Evolutionary conservation across 2,797 vertebrate genomes (phyloP), one percentile per base, ranked within the genome.

Genomic region (Zenarchopterus dispar): DNA sequence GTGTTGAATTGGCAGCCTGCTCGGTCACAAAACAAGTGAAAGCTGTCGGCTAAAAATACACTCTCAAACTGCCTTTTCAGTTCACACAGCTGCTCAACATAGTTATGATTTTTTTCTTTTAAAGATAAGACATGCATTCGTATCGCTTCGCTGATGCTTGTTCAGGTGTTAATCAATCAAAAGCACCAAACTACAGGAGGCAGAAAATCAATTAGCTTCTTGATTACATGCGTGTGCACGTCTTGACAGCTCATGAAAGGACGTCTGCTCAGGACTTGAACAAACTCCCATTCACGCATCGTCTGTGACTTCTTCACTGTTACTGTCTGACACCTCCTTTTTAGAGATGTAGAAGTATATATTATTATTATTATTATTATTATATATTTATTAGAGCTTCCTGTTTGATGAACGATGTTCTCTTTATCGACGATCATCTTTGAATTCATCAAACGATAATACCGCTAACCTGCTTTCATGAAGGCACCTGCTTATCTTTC

Each of bases 221-320:
- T 65, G 46, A 41, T 63, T 36, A 56, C 48, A 49, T 55, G 8
- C 51, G 24, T 47, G 31, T 53, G 31, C 46, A 62, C 16, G 8
- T 18, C 41, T 48, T 50, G 0, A 46, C 24, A 45, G 17, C 43
- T 49, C 28, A 49, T 70, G 47, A 46, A 59, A 69, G 16, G 16
- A 13, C 51, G 5, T 11, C 43, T 62, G 10, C 56, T 56, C 8
- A 45, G 26, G 15, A 5, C 19, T 53, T 1, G 57, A 48, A 9
- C 8, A 46, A 51, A 26, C 33, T 10, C 17, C 5, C 18, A 41
- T 49, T 16, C 44, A 24, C 16, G 28, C 22, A 23, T 42, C 31
- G 50, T 53, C 49, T 17, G 16, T 48, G 45, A n/a, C 8, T 52
- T 5, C 26, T 44, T 33, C 24, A 16, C 4, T 36, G 8, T 56